Base-by-base conservation (phyloP, 2,888 invertebrate genomes). In the Cerceris rybyensis region DNA sequence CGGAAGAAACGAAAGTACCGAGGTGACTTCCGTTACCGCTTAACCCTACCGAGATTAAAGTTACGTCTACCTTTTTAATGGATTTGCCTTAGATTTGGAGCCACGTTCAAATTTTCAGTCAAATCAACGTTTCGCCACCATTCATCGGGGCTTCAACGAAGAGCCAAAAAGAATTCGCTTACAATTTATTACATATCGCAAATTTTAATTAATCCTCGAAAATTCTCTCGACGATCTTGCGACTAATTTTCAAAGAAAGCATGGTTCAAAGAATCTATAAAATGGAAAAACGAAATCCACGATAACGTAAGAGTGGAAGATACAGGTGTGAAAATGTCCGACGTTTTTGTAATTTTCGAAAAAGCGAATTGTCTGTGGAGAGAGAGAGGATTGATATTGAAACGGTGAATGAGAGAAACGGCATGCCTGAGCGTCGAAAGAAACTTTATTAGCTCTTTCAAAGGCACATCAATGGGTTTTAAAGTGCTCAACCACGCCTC, bases 401-500 rank as follows among this genome's bases (percentile, higher is more conserved):
- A 55, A 55, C 17, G 55, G 6, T 17, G 55, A 55, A 55, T 55
- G 55, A 65, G 55, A 65, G 65, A 55, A 65, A 59, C 43, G 50
- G 11, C 9, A 17, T 11, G 43, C 6, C 1, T 2, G 49, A 46
- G 16, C 16, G 50, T 8, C 11, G 13, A 42, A 61, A 14, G 28
- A 68, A 43, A 50, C 43, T 60, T 46, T 54, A 54, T 46, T 39
- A 65, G 16, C 67, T 75, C 60, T 58, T 57, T 69, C 59, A 42
- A 39, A 54, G 42, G 61, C 59, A 59, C 71, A 70, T 71, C 71
- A 72, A 63, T 66, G 61, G 60, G 28, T 71, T 59, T 82, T 74
- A 65, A 78, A 71, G 57, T 61, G 55, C n/a, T 64, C 59, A 69
- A 61, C 78, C 87, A 65, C 85, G 64, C 75, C 80, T 84, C 63